Base-by-base conservation (phyloP, 2,888 invertebrate genomes). In the Julus scanicus region DNA sequence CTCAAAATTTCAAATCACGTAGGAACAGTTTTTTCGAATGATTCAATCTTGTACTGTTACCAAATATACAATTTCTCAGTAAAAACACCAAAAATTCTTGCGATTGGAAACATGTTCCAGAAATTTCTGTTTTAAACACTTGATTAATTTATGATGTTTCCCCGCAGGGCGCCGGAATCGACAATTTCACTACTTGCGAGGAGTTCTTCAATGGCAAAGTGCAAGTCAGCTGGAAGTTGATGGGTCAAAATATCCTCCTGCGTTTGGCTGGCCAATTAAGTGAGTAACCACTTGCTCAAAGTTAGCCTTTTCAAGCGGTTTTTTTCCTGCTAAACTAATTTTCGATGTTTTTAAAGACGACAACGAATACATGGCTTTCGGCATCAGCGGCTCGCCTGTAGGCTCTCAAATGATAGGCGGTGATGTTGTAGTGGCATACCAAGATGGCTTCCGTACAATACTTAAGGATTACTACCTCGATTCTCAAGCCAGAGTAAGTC, bases 341-440 rank as follows among this genome's bases (percentile, higher is more conserved):
- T 44, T 6, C 44, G 6, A 57, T 29, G 11, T 9, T 48, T 13
- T 44, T 17, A 20, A 57, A 90, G 90, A 83, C 15, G 96, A 96
- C 90, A 96, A 97, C 91, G 96, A 97, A 91, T 98, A 97, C 92
- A 95, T 97, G 93, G 95, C 97, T 0, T 97, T 98, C 90, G 97
- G 97, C 0, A 92, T 97, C 71, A 97, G 97, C 1, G 97, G 97
- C 0, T 94, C 94, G 71, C 95, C 80, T 1, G 88, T 83, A 11
- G 80, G 89, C 15, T 88, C 90, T 53, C 88, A 89, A 57, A 91
- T 91, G 91, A 89, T 90, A 1, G 90, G 90, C 29, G 90, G 90
- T 9, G 91, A 91, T 86, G 91, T 91, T 17, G 90, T 89, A 17
- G 90, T 91, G 0, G 90, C 90, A 1, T 90, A 89, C 85, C 57